A percentile compares a stretch with the other conserved stretches of the same genome.
Evolutionary conservation across 1,140 invertebrate genomes (phyloP).

Genomic region (Globodera ellingtonae): DNA sequence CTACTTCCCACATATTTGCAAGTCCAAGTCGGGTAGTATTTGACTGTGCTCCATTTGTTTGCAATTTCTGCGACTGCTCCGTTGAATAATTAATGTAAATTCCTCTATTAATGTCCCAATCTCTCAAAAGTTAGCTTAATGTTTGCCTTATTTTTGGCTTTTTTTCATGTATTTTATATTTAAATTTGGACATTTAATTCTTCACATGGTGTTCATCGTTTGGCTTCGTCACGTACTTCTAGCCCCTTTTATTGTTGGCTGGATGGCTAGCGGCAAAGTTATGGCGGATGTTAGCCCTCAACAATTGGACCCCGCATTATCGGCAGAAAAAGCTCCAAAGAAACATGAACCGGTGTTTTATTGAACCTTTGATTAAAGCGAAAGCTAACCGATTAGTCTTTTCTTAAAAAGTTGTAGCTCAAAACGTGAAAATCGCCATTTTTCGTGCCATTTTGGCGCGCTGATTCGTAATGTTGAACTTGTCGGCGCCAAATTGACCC

Average conservation of each 20-base stretch:
- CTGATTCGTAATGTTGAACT: too few relatives aligned
- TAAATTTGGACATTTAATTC: neutral
- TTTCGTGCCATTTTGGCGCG: too few relatives aligned
- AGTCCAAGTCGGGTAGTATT: too few relatives aligned
- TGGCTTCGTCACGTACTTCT: neutral
- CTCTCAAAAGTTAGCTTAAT: neutral
- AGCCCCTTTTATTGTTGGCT: neutral
- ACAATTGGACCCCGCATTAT: slow-evolving; percentile 14
- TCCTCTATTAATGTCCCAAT: neutral
- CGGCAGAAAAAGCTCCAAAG: slow-evolving; percentile 28
- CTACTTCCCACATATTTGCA: too few relatives aligned
- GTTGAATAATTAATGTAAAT: neutral
- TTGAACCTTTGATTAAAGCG: too few relatives aligned
- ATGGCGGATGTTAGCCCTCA: slow-evolving; percentile 2
- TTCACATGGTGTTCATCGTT: neutral
- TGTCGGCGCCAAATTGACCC: too few relatives aligned
- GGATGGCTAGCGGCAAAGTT: neutral
- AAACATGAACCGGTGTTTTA: slow-evolving; percentile 24
- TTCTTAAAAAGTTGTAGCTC: too few relatives aligned
- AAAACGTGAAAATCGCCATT: too few relatives aligned
- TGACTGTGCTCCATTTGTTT: too few relatives aligned
- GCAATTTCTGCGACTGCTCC: neutral
- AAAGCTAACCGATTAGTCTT: too few relatives aligned
- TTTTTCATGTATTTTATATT: neutral
- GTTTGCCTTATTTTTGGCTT: neutral